phyloP scores from a whole-genome alignment of 2,888 invertebrate genomes.

The Drosophila mettleri region DNA sequence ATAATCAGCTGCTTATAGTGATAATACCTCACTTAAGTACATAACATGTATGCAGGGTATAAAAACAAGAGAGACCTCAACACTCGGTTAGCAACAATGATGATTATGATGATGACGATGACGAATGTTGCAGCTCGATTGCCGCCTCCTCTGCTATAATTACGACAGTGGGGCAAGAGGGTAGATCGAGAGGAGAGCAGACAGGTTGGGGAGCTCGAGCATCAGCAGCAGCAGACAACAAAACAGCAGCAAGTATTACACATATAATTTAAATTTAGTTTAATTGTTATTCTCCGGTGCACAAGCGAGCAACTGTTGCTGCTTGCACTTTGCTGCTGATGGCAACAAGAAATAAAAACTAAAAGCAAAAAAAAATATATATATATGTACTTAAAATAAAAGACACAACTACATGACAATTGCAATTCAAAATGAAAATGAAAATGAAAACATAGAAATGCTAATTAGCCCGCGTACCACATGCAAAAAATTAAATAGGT shows the following conservation, averaged over 20 bases:
- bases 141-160: constrained; percentile 65
- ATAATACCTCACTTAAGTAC: neutral
- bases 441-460: constrained; percentile 63
- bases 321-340: constrained; percentile 25
- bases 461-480: constrained; percentile 53
- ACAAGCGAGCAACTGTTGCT: constrained; percentile 36
- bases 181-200: neutral
- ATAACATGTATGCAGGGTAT: constrained; percentile 1
- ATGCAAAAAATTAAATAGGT: constrained; percentile 83
- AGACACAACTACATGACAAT: constrained; percentile 66
- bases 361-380: constrained; percentile 15
- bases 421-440: constrained; percentile 64
- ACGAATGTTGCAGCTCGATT: constrained; percentile 63
- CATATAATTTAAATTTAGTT: constrained; percentile 81
- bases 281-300: constrained; percentile 81
- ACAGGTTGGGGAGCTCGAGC: constrained; percentile 17
- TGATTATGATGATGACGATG: constrained; percentile 57
- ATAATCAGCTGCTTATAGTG: neutral
- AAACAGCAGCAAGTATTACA: constrained; percentile 64
- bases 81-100: constrained; percentile 50
- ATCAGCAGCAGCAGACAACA: constrained; percentile 22
- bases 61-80: constrained; percentile 32
- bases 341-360: constrained; percentile 3
- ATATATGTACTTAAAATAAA: constrained; percentile 39
- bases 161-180: constrained; percentile 45